phyloP scores from a whole-genome alignment of 2,888 invertebrate genomes.

The Microctonus hyperodae region DNA sequence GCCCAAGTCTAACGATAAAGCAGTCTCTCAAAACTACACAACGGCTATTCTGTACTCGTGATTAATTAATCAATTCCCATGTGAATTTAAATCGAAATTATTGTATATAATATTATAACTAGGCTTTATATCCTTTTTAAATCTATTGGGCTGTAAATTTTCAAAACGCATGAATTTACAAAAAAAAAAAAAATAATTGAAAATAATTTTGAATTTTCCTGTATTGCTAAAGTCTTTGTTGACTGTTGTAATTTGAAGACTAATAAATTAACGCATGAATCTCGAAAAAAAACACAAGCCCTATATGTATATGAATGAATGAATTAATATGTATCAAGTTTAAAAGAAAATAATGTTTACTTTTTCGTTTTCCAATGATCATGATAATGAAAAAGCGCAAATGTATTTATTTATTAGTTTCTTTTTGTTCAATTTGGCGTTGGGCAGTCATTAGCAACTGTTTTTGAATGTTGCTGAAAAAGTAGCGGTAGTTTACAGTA shows the following conservation, averaged over 20 bases:
- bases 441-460: constrained; percentile 56
- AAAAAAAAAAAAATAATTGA: too few relatives aligned
- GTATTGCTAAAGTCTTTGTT: too few relatives aligned
- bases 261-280: too few relatives aligned
- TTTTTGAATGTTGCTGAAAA: constrained; percentile 33
- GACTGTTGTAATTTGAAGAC: too few relatives aligned
- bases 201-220: too few relatives aligned
- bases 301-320: not conserved
- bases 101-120: not conserved
- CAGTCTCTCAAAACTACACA: constrained; percentile 28
- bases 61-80: constrained; percentile 28
- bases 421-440: constrained; percentile 55
- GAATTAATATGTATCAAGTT: not conserved
- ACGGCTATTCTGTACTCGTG: constrained; percentile 20
- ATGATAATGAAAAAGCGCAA: not conserved
- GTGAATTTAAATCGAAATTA: not conserved
- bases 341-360: too few relatives aligned
- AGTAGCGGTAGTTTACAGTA: not conserved
- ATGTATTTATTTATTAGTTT: constrained; percentile 9
- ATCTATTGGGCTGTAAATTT: too few relatives aligned
- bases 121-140: too few relatives aligned
- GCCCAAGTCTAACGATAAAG: constrained; percentile 21
- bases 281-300: too few relatives aligned
- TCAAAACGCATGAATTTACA: too few relatives aligned
- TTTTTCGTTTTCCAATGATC: too few relatives aligned